Evolutionary conservation across 2,113 vertebrate genomes (phyloP).

Genomic region (Pluvialis apricaria): DNA sequence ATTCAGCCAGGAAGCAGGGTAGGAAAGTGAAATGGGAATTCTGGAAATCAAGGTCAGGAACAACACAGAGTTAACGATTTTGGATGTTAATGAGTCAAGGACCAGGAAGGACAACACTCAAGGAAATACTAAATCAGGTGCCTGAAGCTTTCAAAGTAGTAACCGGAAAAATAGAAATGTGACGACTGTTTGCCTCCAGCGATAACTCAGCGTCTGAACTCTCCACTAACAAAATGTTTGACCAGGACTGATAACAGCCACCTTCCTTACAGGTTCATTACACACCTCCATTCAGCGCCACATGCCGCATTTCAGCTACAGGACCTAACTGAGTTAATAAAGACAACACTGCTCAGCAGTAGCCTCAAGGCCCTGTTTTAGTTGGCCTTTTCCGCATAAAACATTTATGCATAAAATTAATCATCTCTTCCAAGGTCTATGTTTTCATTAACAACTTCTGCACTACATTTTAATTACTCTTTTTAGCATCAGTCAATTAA

Average conservation of each 20-base stretch:
- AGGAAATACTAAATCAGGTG: neutral
- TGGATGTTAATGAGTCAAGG: neutral
- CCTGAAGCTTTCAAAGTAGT: neutral
- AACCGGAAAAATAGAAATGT: neutral
- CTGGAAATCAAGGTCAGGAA: neutral
- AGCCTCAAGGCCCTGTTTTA: neutral
- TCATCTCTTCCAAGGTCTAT: neutral
- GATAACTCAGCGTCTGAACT: neutral
- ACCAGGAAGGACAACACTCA: neutral
- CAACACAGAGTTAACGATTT: neutral
- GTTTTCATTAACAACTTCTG: neutral
- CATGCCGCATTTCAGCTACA: fast-evolving
- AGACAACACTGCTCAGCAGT: neutral
- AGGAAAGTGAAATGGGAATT: neutral
- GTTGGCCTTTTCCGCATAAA: neutral
- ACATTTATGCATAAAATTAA: neutral
- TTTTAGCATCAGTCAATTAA: neutral
- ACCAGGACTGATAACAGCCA: neutral
- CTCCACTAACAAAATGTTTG: neutral
- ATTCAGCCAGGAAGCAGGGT: neutral
- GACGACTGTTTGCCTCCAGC: neutral
- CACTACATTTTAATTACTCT: neutral
- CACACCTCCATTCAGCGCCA: neutral
- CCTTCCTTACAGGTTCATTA: neutral
- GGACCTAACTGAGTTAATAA: neutral